Conservation (phyloP, 1,140 invertebrate species). For the Lepidostoma basale region DNA sequence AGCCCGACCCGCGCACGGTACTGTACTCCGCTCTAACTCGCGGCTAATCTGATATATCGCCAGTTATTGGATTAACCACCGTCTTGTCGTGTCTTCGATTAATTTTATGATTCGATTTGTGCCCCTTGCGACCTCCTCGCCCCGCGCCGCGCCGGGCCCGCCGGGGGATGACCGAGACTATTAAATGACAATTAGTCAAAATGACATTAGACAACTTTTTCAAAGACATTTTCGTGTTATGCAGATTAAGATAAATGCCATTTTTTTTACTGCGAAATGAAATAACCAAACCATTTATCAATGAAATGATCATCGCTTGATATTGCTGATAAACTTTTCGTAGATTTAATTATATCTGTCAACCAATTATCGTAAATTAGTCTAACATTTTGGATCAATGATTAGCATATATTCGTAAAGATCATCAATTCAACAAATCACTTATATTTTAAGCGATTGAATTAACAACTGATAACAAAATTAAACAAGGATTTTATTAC, state of each 20-base stretch:
- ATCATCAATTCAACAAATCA: too few species aligned
- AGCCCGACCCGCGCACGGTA: conserved; percentile 60
- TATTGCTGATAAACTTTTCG: too few species aligned
- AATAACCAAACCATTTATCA: too few species aligned
- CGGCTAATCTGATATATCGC: conserved; percentile 60
- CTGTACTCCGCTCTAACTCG: conserved; percentile 49
- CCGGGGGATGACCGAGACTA: not conserved
- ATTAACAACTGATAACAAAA: too few species aligned
- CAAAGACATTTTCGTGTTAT: not conserved
- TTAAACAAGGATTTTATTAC: too few species aligned
- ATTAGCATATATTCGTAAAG: too few species aligned
- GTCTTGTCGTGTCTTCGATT: conserved; percentile 38
- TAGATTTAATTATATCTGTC: too few species aligned
- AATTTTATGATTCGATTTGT: conserved; percentile 43
- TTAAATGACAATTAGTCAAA: conserved; percentile 22
- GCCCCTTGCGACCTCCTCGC: conserved; percentile 39
- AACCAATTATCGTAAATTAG: too few species aligned
- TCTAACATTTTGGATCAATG: too few species aligned
- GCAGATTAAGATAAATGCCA: not conserved
- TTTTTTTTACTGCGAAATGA: too few species aligned
- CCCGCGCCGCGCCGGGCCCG: conserved; percentile 43
- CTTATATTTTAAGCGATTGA: too few species aligned
- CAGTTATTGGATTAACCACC: conserved; percentile 38
- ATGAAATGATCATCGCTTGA: too few species aligned
- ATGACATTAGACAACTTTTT: conserved; percentile 7